A percentile compares a stretch with the other conserved stretches of the same genome.
These are phyloP conservation scores for Pampus argenteus DNA, from an alignment of 2,797 vertebrate genomes.

Conservation along the genomic window DNA sequence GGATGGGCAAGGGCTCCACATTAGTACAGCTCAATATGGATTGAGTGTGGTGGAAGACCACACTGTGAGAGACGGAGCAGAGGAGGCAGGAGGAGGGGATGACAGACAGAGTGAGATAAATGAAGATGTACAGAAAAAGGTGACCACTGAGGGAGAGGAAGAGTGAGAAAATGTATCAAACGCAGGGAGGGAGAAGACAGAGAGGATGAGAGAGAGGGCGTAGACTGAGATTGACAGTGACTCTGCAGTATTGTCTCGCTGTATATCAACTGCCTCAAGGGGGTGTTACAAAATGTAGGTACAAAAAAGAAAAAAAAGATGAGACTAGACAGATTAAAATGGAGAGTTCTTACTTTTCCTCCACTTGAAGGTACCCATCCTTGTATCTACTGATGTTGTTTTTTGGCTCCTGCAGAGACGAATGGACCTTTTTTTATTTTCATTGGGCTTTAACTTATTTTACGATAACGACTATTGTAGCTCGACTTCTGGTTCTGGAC, in stretches of 20 bases:
- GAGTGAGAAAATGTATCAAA: conserved; percentile 69
- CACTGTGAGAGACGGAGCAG: conserved; percentile 54
- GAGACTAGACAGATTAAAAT: conserved; percentile 28
- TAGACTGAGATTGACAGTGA: conserved; percentile 43
- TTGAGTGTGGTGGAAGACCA: conserved; percentile 65
- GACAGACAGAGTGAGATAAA: conserved; percentile 71
- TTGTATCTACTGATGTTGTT: not conserved
- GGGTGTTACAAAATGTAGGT: conserved; percentile 18
- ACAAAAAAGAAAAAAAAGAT: conserved; percentile 20
- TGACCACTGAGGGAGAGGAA: conserved; percentile 57
- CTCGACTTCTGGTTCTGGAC: conserved; percentile 1
- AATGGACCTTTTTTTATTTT: not conserved
- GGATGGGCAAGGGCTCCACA: conserved; percentile 67
- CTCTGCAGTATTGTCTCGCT: conserved; percentile 40
- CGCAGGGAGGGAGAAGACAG: conserved; percentile 42
- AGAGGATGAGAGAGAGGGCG: conserved; percentile 41
- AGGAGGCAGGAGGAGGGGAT: conserved; percentile 39
- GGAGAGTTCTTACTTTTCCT: conserved; percentile 12
- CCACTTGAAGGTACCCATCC: conserved; percentile 9
- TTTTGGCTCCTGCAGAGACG: no score
- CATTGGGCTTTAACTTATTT: not conserved
- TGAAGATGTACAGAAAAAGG: conserved; percentile 67
- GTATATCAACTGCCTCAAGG: conserved; percentile 11
- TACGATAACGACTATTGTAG: no score
- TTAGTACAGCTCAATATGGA: conserved; percentile 70